Evolutionary conservation across 2,888 invertebrate species (phyloP), one percentile per base, ranked within the genome.

Genomic region (Ectropis crepuscularia): DNA sequence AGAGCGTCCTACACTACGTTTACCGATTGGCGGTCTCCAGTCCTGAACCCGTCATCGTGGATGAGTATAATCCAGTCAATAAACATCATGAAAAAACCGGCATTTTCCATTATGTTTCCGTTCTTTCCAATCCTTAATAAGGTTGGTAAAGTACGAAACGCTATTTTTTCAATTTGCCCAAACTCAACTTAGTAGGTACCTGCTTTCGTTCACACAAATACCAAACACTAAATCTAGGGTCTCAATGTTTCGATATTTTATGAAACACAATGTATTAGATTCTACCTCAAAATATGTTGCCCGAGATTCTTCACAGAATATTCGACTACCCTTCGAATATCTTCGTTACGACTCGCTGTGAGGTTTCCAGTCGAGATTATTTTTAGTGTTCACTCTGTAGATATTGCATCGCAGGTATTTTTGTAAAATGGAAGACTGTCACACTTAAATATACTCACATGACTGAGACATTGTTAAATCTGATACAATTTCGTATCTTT

Each of bases 341-440:
- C 43, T 48, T 57, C n/a, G 51, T 54, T 47, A 55, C 48, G 48
- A 54, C 51, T 60, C 47, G 16, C 16, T 50, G 10, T 45, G 45
- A 51, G 45, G 45, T 45, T 58, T 45, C 45, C 43, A 45, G 50
- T 38, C 8, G 45, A 50, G 51, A 46, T n/a, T 58, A 51, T 45
- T 58, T 58, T 58, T 46, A 58, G 50, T 46, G 50, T 46, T 46
- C 51, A 57, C 39, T 50, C 16, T 49, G 11, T 7, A 49, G 49
- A 50, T 57, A 57, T 50, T 49, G 57, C 43, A 43, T 43, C 36
- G 5, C 36, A 50, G 49, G 49, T 57, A 57, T 36, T 43, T 47
- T 43, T 57, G 37, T 42, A 57, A 57, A 50, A 50, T 49, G 43
- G 12, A 36, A 10, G 48, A 42, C 48, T 37, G 49, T 42, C 41